Evolutionary conservation across 2,888 invertebrate genomes (phyloP), one percentile per base, ranked within the genome.

Genomic region (Ctenicera cuprea): DNA sequence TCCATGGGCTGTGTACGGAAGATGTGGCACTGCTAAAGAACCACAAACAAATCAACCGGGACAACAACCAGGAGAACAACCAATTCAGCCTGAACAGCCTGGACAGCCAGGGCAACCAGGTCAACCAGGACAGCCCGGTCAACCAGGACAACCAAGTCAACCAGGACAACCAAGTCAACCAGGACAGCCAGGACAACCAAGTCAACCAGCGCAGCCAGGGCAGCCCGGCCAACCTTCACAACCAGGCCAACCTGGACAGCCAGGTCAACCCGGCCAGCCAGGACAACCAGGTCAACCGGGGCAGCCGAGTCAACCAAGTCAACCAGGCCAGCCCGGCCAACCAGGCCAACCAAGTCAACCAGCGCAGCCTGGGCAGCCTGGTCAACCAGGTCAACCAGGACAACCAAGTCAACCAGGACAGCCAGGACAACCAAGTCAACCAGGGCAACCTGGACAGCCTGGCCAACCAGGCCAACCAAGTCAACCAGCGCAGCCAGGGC

Each of bases 21-120:
- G 69, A 64, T 75, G 77, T 45, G 75, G 77, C 1, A 65, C 72
- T 8, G 72, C 70, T 9, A 63, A 45, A 45, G 37, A 71, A 33
- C 73, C 73, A n/a, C 30, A 2, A 66, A 20, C 43, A 59, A 72
- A 79, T n/a, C 48, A 72, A 54, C 59, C 68, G 4, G 79, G 77
- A 75, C 61, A 26, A 26, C 26, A 26, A 26, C 26, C 26, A 2
- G 26, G 26, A 26, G 3, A 26, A 26, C 26, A 26, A 5, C 26
- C 26, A 26, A 26, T 2, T 26, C 26, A 26, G 26, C 26, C 26
- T 3, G 26, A 5, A 26, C 71, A 52, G 30, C 69, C 73, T 2
- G 70, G 91, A 30, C 77, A 12, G 20, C 9, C 62, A 62, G 38
- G 41, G 20, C 11, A 12, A 3, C n/a, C 64, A 48, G 20, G 41